Evolutionary conservation across 2,113 vertebrate species (phyloP).

Genomic region (Ceyx margarethae): DNA sequence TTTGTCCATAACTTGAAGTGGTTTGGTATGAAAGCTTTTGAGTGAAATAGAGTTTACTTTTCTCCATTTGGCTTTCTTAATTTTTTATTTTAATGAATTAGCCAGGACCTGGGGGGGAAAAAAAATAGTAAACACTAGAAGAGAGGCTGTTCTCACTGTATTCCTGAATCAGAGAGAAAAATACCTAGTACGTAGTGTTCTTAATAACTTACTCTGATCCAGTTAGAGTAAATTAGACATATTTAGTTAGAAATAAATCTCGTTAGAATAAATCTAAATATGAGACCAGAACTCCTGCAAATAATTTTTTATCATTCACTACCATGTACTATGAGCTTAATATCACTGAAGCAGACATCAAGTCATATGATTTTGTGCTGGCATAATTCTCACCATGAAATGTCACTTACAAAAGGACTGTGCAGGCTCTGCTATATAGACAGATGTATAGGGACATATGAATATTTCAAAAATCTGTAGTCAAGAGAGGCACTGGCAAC

Average conservation of each 20-base stretch:
- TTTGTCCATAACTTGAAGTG: not conserved
- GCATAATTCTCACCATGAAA: slow-evolving; percentile 55
- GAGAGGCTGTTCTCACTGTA: not conserved
- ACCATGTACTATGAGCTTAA: not conserved
- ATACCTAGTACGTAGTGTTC: not conserved
- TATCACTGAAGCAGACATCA: slow-evolving; percentile 32
- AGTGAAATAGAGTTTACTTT: not conserved
- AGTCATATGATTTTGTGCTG: slow-evolving; percentile 55
- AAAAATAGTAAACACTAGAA: not conserved
- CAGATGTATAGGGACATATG: slow-evolving; percentile 67
- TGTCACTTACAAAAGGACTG: slow-evolving; percentile 61
- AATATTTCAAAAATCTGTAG: slow-evolving; percentile 67
- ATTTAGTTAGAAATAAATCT: not conserved
- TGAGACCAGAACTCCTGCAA: not conserved
- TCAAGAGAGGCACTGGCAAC: slow-evolving; percentile 67
- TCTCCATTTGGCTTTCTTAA: not conserved
- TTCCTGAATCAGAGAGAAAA: not conserved
- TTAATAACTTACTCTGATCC: not conserved
- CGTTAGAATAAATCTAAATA: slow-evolving; percentile 13
- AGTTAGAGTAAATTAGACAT: not conserved
- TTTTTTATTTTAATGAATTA: not conserved
- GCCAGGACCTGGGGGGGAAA: not conserved
- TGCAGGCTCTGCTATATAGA: slow-evolving; percentile 49
- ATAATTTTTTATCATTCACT: not conserved
- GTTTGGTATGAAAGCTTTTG: not conserved